Percentiles rank a stretch among this genome's conserved stretches.
These are phyloP conservation scores for Podabrus alpinus DNA, from an alignment of 2,888 invertebrate genomes.

Conservation along the genomic window DNA sequence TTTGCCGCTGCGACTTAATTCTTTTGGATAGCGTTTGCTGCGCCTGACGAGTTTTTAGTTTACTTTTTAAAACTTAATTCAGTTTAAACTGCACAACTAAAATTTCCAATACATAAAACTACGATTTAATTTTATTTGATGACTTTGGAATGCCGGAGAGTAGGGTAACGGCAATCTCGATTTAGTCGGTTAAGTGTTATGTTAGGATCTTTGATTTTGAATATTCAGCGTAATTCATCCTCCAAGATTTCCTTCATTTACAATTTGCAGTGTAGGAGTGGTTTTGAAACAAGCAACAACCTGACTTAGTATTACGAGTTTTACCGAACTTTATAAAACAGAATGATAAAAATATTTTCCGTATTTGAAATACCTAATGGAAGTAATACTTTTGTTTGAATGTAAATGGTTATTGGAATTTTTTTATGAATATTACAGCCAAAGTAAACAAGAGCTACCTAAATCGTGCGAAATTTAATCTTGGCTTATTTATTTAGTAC, in stretches of 20 bases:
- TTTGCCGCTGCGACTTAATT: too few species aligned
- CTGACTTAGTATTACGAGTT: neutral
- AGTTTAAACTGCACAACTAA: too few species aligned
- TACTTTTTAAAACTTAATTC: too few species aligned
- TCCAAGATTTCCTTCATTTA: neutral
- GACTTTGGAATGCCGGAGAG: too few species aligned
- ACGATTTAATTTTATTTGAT: too few species aligned
- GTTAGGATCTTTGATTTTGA: too few species aligned
- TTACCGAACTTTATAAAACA: neutral
- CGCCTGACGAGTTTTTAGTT: too few species aligned
- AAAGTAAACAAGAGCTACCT: neutral
- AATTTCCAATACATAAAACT: too few species aligned
- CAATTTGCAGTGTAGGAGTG: neutral
- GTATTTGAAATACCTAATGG: neutral
- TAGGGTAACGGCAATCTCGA: too few species aligned
- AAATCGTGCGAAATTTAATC: neutral
- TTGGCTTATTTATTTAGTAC: neutral
- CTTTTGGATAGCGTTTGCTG: too few species aligned
- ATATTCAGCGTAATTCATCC: too few species aligned
- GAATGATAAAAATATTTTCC: neutral
- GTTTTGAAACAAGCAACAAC: neutral
- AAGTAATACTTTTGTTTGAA: neutral
- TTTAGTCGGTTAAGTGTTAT: too few species aligned
- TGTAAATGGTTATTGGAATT: neutral
- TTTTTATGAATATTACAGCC: neutral